Evolutionary conservation across 2,888 invertebrate genomes (phyloP), one percentile per base, ranked within the genome.

Genomic region (Thysanoteuthis rhombus): DNA sequence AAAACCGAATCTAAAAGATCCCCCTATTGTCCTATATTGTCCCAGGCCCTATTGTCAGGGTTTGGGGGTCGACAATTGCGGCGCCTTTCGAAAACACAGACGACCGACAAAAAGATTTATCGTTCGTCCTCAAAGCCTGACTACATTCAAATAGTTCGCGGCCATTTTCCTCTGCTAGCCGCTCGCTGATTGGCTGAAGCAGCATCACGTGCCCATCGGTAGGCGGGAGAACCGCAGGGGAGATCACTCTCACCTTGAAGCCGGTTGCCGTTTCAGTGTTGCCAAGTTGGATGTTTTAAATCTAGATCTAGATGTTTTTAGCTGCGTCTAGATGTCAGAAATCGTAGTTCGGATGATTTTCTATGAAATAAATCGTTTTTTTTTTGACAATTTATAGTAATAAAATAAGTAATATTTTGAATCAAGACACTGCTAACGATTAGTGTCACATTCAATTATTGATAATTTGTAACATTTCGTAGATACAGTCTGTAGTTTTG

Each of bases 121-220:
- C 52, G 52, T 38, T 42, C 91, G n/a, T 42, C 39, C 25, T 40
- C 32, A 45, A 25, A 91, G 10, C n/a, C n/a, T n/a, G 52, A 36
- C 42, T 2, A 52, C 38, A 93, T 93, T 93, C 52, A 93, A 93
- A 93, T 36, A 39, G 47, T 93, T 93, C 93, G 93, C 93, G 93
- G 93, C 93, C 93, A 93, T 93, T 47, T 47, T 58, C 52, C 39
- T 93, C 93, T 93, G 22, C 8, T 52, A 8, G 38, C 38, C n/a
- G 4, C 22, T 47, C 38, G 6, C 39, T 58, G 47, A 93, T 93
- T 93, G 93, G 93, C 25, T 36, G 52, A 39, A 32, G 16, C 1
- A 36, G 5, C 1, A 5, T 36, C 93, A 93, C 93, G 28, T 93
- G 93, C 52, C 93, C 38, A 8, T 8, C 58, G 47, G 58, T 36